Percentiles rank a stretch among this genome's conserved stretches.
Conservation (phyloP, 2,113 vertebrate genomes). For the Rissa tridactyla region DNA sequence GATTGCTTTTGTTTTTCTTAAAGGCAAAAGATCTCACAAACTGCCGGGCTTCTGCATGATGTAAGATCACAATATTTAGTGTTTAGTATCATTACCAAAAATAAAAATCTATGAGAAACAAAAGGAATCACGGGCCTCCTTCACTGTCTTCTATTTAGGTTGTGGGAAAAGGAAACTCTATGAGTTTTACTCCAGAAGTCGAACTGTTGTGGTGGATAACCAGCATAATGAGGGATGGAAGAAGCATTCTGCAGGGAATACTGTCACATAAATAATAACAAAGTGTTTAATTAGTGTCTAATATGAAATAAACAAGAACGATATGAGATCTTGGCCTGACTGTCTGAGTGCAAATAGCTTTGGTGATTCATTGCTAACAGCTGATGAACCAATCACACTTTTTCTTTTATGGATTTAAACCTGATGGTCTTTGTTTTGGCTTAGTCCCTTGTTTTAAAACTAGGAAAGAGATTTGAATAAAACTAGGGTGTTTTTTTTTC, state of each 20-base stretch:
- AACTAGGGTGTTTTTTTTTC: not conserved
- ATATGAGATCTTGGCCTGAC: not conserved
- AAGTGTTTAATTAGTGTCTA: not conserved
- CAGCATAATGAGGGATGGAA: fast-evolving
- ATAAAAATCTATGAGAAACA: not conserved
- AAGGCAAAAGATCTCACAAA: not conserved
- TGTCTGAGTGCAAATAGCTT: not conserved
- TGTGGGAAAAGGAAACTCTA: not conserved
- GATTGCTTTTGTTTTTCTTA: not conserved
- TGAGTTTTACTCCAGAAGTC: not conserved
- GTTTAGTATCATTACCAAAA: not conserved
- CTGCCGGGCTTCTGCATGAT: not conserved
- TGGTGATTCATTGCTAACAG: not conserved
- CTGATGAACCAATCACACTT: not conserved
- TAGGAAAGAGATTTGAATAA: not conserved
- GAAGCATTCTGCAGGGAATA: not conserved
- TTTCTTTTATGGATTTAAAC: not conserved
- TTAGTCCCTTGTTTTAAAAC: not conserved
- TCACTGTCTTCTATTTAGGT: not conserved
- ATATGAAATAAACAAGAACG: not conserved
- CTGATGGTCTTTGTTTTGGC: not conserved
- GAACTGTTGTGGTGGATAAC: not conserved
- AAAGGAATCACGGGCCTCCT: not conserved
- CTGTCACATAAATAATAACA: not conserved
- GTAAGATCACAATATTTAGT: not conserved